phyloP scores from a whole-genome alignment of 2,888 invertebrate species.

The Loripinus fragilis region DNA sequence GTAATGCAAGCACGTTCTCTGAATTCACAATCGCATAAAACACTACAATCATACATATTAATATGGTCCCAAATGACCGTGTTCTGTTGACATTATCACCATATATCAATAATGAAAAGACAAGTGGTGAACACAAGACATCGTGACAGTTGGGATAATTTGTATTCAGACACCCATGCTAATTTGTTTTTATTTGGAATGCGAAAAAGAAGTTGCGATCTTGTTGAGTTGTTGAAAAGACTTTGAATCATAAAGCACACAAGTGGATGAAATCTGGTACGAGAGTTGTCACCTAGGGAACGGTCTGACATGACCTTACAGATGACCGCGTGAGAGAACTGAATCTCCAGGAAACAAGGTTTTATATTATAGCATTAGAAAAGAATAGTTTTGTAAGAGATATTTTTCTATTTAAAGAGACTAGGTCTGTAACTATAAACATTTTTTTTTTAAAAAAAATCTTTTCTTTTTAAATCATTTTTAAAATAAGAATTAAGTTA shows the following conservation, averaged over 20 bases:
- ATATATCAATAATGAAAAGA: constrained; percentile 25
- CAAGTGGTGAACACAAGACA: constrained; percentile 12
- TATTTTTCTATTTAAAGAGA: too few relatives aligned
- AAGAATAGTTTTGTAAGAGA: too few relatives aligned
- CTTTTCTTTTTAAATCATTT: too few relatives aligned
- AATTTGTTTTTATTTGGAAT: constrained; percentile 61
- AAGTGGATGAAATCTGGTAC: constrained; percentile 32
- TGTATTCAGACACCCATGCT: constrained; percentile 47
- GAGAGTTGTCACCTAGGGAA: constrained; percentile 17
- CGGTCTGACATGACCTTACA: constrained; percentile 22
- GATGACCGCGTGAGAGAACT: constrained; percentile 24
- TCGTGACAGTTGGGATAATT: constrained; percentile 24
- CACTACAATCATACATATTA: constrained; percentile 51
- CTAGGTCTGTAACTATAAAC: too few relatives aligned
- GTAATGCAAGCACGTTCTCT: constrained; percentile 43
- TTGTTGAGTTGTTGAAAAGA: constrained; percentile 21
- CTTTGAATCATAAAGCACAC: constrained; percentile 24
- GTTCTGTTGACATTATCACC: constrained; percentile 5
- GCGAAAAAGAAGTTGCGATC: constrained; percentile 39
- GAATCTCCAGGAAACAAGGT: too few relatives aligned
- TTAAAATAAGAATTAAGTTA: too few relatives aligned
- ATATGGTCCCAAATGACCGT: constrained; percentile 29
- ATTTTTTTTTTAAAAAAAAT: too few relatives aligned
- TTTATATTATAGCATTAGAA: too few relatives aligned
- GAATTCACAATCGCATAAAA: constrained; percentile 49